Evolutionary conservation across 1,140 invertebrate genomes (phyloP).

Genomic region (Dufourea novaeangliae): DNA sequence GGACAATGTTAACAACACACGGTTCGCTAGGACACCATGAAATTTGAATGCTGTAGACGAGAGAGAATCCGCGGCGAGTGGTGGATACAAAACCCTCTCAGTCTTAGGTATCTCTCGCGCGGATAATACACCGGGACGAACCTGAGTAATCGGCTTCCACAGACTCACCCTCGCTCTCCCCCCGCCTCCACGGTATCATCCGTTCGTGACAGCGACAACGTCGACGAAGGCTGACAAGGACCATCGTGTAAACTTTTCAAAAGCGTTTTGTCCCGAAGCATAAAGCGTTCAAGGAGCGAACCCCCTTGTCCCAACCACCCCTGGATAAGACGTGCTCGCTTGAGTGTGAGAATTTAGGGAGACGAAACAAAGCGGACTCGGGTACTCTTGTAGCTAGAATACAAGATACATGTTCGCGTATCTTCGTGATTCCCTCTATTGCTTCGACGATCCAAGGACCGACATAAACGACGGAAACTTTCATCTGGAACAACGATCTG

Average conservation of each 20-base stretch:
- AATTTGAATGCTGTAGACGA: slow-evolving; percentile 60
- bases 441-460: too few relatives aligned
- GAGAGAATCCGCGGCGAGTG: slow-evolving; percentile 14
- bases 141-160: slow-evolving; percentile 51
- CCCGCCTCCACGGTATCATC: too few relatives aligned
- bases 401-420: background rate
- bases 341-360: slow-evolving; percentile 49
- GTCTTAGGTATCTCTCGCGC: slow-evolving; percentile 34
- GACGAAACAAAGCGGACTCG: slow-evolving; percentile 35
- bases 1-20: slow-evolving; percentile 59
- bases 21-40: slow-evolving; percentile 33
- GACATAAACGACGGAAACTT: too few relatives aligned
- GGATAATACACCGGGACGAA: slow-evolving; percentile 49
- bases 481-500: too few relatives aligned
- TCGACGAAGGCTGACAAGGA: slow-evolving; percentile 37
- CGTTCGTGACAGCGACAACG: slow-evolving; percentile 25
- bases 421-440: background rate
- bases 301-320: slow-evolving; percentile 23
- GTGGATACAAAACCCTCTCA: slow-evolving; percentile 42
- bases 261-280: slow-evolving; percentile 51
- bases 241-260: slow-evolving; percentile 52
- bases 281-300: slow-evolving; percentile 46
- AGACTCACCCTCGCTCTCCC: too few relatives aligned
- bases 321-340: slow-evolving; percentile 42
- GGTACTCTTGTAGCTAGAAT: background rate